These are phyloP conservation scores for Sebastes fasciatus DNA, from an alignment of 2,113 vertebrate genomes.

Conservation along the genomic window DNA sequence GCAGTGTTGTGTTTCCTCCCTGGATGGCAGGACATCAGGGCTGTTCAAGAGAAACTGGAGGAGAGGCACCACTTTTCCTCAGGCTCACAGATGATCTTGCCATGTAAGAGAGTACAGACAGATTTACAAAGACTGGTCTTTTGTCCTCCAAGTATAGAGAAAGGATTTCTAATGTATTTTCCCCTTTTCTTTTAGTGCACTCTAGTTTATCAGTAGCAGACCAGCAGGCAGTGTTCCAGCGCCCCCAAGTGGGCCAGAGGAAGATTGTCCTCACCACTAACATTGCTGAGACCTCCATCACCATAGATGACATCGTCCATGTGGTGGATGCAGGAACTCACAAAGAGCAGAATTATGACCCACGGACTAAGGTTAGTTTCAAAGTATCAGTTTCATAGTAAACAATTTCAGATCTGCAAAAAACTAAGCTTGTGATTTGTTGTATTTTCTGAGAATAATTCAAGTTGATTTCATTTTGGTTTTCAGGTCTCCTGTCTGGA, in stretches of 20 bases:
- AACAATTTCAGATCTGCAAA: neutral
- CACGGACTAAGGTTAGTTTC: conserved; percentile 83
- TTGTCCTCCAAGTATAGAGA: neutral
- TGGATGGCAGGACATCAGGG: conserved; percentile 96
- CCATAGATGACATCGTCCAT: conserved; percentile 96
- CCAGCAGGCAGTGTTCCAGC: conserved; percentile 95
- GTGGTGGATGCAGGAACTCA: conserved; percentile 94
- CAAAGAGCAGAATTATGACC: conserved; percentile 93
- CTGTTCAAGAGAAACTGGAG: conserved; percentile 91
- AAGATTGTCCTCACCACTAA: conserved; percentile 97
- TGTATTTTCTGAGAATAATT: neutral
- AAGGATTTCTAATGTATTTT: neutral
- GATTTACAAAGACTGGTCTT: neutral
- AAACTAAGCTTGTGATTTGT: neutral
- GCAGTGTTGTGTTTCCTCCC: conserved; percentile 97
- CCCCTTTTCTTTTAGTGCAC: conserved; percentile 86
- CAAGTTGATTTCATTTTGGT: neutral
- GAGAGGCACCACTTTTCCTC: conserved; percentile 81
- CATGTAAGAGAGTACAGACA: conserved; percentile 85
- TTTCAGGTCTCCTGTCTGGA: conserved; percentile 94
- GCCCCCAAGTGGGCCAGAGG: conserved; percentile 85
- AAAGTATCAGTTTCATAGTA: neutral
- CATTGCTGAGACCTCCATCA: conserved; percentile 97
- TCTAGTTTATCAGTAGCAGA: conserved; percentile 96
- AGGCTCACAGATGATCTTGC: conserved; percentile 89